Percentiles rank a stretch among this genome's conserved stretches.
phyloP scores from a whole-genome alignment of 1,140 invertebrate species.

The Papilio glaucus region DNA sequence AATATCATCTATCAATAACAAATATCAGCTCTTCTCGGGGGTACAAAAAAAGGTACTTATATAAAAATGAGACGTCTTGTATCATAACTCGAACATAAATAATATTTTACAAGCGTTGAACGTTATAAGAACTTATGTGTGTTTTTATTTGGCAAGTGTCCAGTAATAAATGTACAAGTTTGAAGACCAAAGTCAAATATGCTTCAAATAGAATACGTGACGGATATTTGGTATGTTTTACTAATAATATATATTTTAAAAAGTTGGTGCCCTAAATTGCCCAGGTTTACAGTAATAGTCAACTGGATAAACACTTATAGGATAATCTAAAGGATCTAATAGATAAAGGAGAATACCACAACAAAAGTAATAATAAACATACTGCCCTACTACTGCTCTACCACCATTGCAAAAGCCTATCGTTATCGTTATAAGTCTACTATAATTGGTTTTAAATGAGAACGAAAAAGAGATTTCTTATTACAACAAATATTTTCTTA shows the following conservation, averaged over 20 bases:
- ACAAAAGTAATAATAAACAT: too few species aligned
- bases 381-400: too few species aligned
- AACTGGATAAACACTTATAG: too few species aligned
- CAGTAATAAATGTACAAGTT: constrained; percentile 5
- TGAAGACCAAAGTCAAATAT: neutral
- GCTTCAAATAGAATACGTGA: too few species aligned
- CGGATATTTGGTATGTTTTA: neutral
- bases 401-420: too few species aligned
- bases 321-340: too few species aligned
- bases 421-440: too few species aligned
- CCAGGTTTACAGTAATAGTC: neutral
- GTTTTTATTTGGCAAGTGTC: constrained; percentile 5
- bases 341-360: too few species aligned
- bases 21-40: too few species aligned
- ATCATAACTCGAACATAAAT: neutral
- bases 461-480: neutral
- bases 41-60: too few species aligned
- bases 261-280: neutral
- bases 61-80: neutral
- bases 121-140: neutral
- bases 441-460: too few species aligned
- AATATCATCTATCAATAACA: too few species aligned
- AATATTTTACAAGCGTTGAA: neutral
- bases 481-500: neutral
- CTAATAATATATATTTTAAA: neutral